Base-by-base conservation (phyloP, 2,797 vertebrate species). In the Bothrops alternatus region DNA sequence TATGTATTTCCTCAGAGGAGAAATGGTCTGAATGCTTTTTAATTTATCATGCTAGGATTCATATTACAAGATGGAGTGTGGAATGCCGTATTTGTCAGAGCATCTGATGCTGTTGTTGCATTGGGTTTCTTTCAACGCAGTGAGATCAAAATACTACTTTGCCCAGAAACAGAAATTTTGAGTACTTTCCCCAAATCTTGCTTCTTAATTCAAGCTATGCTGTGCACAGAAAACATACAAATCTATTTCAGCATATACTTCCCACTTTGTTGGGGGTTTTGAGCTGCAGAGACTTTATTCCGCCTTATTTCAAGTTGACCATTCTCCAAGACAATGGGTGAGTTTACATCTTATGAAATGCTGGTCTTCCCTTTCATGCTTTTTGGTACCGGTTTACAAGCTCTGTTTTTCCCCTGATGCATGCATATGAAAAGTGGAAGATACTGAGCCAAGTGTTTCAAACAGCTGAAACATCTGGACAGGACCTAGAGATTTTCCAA, bases 1-100 rank as follows among this genome's bases (percentile, higher is more conserved):
- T 94, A 90, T 58, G 73, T 14, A 0, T 61, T 3, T 93, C 93
- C 28, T 94, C 90, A 25, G 69, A 85, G 90, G 23, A 91, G 61
- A 16, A 25, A 88, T 37, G 53, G 73, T 82, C 6, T 91, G 65
- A 28, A 85, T 93, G 20, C 25, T 32, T 63, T 91, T 73, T 87
- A 60, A 16, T 63, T 42, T 87, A 87, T 91, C 42, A 60, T 6
- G 18, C 23, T 86, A 85, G 14, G 58, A 93, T 61, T 89, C 20
- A 2, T 92, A n/a, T 58, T 92, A 87, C 63, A 20, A 69, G 90
- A 26, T 10, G 13, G 8, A 14, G 8, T n/a, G 7, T 63, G 53
- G 53, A 55, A 55, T 57, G 55, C 12, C 26, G 73, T 42, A 53
- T 58, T 89, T 7, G 25, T 11, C 5, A 4, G 3, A 4, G 57